Percentiles rank a stretch among this genome's conserved stretches.
phyloP scores from a whole-genome alignment of 1,140 invertebrate genomes.

The Lucilia sericata region DNA sequence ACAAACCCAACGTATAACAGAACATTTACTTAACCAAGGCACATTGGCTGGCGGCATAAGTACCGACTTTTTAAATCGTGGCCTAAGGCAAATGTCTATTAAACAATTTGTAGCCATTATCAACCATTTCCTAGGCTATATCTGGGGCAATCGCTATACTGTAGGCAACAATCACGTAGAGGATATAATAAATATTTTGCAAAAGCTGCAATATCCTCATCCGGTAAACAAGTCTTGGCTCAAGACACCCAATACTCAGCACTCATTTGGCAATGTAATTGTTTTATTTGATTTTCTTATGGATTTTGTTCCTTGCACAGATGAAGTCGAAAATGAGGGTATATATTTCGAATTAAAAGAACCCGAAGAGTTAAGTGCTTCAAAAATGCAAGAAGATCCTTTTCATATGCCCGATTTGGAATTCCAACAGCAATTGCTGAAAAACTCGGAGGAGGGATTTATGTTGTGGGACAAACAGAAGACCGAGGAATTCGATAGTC shows the following conservation, averaged over 20 bases:
- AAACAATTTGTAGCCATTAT: slow-evolving; percentile 63
- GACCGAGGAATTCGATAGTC: slow-evolving; percentile 48
- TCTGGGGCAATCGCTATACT: slow-evolving; percentile 55
- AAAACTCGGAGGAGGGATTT: slow-evolving; percentile 49
- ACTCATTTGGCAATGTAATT: slow-evolving; percentile 63
- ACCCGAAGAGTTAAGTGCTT: slow-evolving; percentile 13
- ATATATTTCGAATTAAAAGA: slow-evolving; percentile 45
- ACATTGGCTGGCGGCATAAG: slow-evolving; percentile 35
- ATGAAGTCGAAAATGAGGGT: slow-evolving; percentile 17
- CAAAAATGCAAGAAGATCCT: neutral
- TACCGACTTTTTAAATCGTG: slow-evolving; percentile 55
- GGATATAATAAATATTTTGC: slow-evolving; percentile 57
- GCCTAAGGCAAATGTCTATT: slow-evolving; percentile 61
- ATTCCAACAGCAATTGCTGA: slow-evolving; percentile 49
- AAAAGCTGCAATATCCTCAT: slow-evolving; percentile 61
- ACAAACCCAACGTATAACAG: slow-evolving; percentile 55
- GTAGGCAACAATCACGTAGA: slow-evolving; percentile 61
- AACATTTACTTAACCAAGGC: slow-evolving; percentile 52
- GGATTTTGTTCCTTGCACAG: slow-evolving; percentile 55
- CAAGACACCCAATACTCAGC: slow-evolving; percentile 60
- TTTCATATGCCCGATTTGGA: slow-evolving; percentile 50
- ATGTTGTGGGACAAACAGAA: slow-evolving; percentile 53
- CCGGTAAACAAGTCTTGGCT: slow-evolving; percentile 63
- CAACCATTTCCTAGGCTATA: slow-evolving; percentile 55
- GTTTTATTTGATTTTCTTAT: slow-evolving; percentile 61